These are phyloP conservation scores for Drosophila arizonae DNA, from an alignment of 1,140 invertebrate species.

Conservation along the genomic window DNA sequence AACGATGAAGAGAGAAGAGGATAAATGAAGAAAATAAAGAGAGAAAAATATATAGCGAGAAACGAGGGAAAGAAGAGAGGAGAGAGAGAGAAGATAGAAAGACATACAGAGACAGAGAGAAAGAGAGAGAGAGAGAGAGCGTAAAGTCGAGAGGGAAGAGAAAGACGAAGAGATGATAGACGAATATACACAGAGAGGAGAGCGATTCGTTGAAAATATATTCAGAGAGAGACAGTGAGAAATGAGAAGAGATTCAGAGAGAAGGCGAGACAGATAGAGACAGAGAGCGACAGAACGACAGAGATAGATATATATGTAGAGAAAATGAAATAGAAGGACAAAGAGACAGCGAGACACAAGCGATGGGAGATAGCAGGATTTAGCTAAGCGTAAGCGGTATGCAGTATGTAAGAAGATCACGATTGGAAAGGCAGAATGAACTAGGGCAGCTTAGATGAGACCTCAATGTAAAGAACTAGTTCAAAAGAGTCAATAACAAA, in stretches of 20 bases:
- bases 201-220: too few species aligned
- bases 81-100: conserved; percentile 16
- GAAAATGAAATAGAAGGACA: too few species aligned
- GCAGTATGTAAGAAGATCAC: not conserved
- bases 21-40: not conserved
- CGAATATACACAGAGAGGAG: too few species aligned
- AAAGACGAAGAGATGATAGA: too few species aligned
- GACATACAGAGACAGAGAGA: not conserved
- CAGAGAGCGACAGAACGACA: too few species aligned
- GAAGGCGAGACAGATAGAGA: too few species aligned
- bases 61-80: not conserved
- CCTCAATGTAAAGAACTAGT: not conserved
- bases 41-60: not conserved
- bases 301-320: too few species aligned
- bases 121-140: not conserved
- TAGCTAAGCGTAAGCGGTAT: conserved; percentile 12
- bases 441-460: not conserved
- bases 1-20: conserved; percentile 2
- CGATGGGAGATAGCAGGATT: not conserved
- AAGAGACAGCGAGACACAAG: not conserved
- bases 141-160: not conserved
- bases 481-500: conserved; percentile 9
- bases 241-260: too few species aligned
- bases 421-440: not conserved
- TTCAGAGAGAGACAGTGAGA: not conserved